Conservation (phyloP, 2,888 invertebrate genomes). For the Mythimna ferrago region DNA sequence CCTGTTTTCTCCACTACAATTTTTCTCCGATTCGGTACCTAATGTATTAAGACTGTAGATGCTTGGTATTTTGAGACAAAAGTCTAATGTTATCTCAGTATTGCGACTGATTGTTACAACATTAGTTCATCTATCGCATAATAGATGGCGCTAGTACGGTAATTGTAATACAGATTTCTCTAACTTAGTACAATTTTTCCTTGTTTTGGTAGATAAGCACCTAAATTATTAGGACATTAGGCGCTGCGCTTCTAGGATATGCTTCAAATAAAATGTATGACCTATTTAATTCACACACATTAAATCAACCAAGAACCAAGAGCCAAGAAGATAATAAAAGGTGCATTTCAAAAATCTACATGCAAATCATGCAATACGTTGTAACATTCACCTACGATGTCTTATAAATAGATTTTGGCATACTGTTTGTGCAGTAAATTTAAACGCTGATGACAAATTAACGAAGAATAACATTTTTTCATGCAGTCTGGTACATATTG, state of each 20-base stretch:
- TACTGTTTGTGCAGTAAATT: background rate
- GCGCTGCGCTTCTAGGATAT: background rate
- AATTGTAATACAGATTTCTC: background rate
- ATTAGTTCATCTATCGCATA: background rate
- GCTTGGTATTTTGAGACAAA: background rate
- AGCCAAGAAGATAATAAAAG: too few species aligned
- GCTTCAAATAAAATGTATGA: background rate
- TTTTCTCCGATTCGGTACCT: background rate
- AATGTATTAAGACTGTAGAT: background rate
- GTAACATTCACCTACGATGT: background rate
- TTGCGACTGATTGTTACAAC: background rate
- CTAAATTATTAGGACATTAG: background rate
- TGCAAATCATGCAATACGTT: background rate
- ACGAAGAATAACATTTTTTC: background rate
- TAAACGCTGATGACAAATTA: background rate
- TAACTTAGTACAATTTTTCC: background rate
- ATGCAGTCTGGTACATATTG: background rate
- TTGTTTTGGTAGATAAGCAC: background rate
- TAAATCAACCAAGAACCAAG: too few species aligned
- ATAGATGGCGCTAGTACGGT: slow-evolving; percentile 1
- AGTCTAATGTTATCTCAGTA: background rate
- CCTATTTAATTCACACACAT: too few species aligned
- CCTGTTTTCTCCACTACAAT: background rate
- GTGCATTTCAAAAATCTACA: background rate
- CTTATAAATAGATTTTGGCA: slow-evolving; percentile 5